Percentiles rank a stretch among this genome's conserved stretches.
Conservation (phyloP, 1,140 invertebrate species). For the Akabosia matsudoensis region DNA sequence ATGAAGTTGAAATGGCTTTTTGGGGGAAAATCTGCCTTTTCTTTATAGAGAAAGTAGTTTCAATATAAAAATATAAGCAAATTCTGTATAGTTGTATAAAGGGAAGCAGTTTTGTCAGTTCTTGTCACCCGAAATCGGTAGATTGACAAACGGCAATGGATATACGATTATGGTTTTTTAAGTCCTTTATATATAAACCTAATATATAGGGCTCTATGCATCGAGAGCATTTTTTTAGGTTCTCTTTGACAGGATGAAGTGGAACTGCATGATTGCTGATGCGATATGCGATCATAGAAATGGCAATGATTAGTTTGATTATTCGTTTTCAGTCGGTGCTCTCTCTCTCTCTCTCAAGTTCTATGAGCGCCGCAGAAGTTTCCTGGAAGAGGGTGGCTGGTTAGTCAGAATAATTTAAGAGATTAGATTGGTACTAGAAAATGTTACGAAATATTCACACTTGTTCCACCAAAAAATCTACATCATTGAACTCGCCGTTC, state of each 20-base stretch:
- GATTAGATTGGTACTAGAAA: conserved; percentile 8
- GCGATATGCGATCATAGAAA: conserved; percentile 24
- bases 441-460: conserved; percentile 18
- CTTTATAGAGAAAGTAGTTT: too few relatives aligned
- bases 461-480: conserved; percentile 19
- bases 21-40: too few relatives aligned
- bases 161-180: too few relatives aligned
- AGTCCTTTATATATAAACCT: too few relatives aligned
- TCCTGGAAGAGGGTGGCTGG: neutral
- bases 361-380: neutral
- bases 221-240: too few relatives aligned
- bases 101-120: neutral
- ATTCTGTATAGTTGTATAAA: neutral
- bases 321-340: neutral
- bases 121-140: neutral
- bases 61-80: neutral
- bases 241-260: conserved; percentile 8
- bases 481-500: neutral
- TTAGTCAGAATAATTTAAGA: conserved; percentile 22
- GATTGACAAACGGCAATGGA: neutral
- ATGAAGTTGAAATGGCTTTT: neutral
- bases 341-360: neutral
- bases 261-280: conserved; percentile 16
- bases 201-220: too few relatives aligned
- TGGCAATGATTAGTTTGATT: conserved; percentile 17